Evolutionary conservation across 2,888 invertebrate species (phyloP).

Genomic region (Diarsia rubi): DNA sequence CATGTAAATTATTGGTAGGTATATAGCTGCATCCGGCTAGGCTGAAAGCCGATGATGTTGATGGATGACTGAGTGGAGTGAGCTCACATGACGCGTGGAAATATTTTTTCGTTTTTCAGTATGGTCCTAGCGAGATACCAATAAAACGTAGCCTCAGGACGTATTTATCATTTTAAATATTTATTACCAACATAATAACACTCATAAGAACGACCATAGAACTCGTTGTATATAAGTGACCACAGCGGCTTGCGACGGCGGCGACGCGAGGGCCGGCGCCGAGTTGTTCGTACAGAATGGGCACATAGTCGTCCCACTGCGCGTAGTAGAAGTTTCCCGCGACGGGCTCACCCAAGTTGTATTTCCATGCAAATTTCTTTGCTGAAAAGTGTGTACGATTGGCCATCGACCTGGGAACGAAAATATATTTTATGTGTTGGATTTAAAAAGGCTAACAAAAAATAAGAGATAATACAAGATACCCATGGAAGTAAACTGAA

Average conservation of each 20-base stretch:
- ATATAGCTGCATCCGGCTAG: not conserved
- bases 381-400: constrained; percentile 53
- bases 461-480: not conserved
- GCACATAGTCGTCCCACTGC: constrained; percentile 95
- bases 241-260: not conserved
- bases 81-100: not conserved
- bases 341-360: constrained; percentile 94
- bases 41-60: not conserved
- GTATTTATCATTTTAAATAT: not conserved
- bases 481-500: not conserved
- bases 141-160: not conserved
- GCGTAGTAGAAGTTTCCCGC: constrained; percentile 96
- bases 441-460: not conserved
- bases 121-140: not conserved
- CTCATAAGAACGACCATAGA: not conserved
- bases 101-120: not conserved
- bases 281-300: constrained; percentile 86
- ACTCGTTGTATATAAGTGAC: not conserved
- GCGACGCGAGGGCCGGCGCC: constrained; percentile 63
- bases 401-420: constrained; percentile 91
- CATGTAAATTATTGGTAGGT: too few relatives aligned
- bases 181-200: not conserved
- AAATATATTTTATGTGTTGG: not conserved
- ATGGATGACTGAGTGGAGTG: too few relatives aligned
- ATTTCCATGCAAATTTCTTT: constrained; percentile 83